phyloP scores from a whole-genome alignment of 1,140 invertebrate genomes.

The Potamilus streckersoni region DNA sequence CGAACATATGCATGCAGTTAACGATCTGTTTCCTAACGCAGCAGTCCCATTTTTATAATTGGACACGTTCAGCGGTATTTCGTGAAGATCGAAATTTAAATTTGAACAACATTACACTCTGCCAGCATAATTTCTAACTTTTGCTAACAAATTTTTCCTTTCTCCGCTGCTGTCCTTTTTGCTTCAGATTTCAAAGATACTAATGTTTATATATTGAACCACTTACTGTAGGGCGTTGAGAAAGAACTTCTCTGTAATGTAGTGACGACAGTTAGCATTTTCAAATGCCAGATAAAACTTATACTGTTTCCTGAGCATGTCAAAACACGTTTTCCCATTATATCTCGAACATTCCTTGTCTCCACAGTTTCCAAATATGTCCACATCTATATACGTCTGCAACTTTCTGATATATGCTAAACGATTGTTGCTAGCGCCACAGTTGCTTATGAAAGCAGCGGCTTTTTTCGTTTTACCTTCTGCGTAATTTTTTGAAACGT shows the following conservation, averaged over 20 bases:
- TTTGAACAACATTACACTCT: too few relatives aligned
- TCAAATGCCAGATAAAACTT: conserved; percentile 81
- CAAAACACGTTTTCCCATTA: conserved; percentile 85
- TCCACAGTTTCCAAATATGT: conserved; percentile 77
- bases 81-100: too few relatives aligned
- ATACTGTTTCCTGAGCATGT: conserved; percentile 90
- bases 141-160: too few relatives aligned
- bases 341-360: conserved; percentile 64
- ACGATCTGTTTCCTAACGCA: too few relatives aligned
- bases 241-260: conserved; percentile 65
- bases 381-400: conserved; percentile 74
- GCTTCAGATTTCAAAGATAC: too few relatives aligned
- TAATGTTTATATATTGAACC: neutral
- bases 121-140: too few relatives aligned
- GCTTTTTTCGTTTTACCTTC: conserved; percentile 64
- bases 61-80: too few relatives aligned
- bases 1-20: too few relatives aligned
- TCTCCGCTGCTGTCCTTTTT: too few relatives aligned
- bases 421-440: conserved; percentile 70
- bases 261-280: conserved; percentile 63
- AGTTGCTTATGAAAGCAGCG: conserved; percentile 72
- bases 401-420: conserved; percentile 73
- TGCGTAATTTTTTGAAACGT: conserved; percentile 44
- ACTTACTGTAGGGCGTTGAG: conserved; percentile 50
- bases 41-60: too few relatives aligned